These are phyloP conservation scores for Emberiza fucata DNA, from an alignment of 2,113 vertebrate species.

Conservation along the genomic window DNA sequence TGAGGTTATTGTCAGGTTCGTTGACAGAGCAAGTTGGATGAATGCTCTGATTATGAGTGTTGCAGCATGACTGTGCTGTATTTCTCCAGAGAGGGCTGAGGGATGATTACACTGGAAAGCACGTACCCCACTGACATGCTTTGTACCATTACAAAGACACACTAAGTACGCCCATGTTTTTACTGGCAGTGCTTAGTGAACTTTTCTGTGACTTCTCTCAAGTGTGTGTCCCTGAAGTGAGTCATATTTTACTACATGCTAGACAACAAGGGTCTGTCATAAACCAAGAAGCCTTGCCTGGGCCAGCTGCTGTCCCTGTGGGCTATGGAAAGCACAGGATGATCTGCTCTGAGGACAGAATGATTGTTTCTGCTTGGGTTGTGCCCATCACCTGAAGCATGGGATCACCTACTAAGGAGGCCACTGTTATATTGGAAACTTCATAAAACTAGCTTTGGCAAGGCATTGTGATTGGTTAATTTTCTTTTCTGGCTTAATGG, in stretches of 20 bases:
- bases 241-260: not conserved
- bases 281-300: not conserved
- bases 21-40: not conserved
- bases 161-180: conserved; percentile 38
- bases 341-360: not conserved
- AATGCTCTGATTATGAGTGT: not conserved
- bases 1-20: not conserved
- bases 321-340: not conserved
- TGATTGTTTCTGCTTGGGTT: not conserved
- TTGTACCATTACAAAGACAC: conserved; percentile 13
- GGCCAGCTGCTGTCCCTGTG: not conserved
- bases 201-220: conserved; percentile 20
- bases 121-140: not conserved
- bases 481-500: not conserved
- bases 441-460: not conserved
- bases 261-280: not conserved
- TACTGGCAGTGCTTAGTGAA: conserved; percentile 33
- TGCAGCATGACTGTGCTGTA: not conserved
- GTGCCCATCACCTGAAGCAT: not conserved
- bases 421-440: accelerated
- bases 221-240: conserved; percentile 32
- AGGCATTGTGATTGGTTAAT: accelerated
- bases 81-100: not conserved
- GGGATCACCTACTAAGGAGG: not conserved
- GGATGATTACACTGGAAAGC: conserved; percentile 4